Evolutionary conservation across 2,797 vertebrate species (phyloP).

Genomic region (Darevskia mixta): DNA sequence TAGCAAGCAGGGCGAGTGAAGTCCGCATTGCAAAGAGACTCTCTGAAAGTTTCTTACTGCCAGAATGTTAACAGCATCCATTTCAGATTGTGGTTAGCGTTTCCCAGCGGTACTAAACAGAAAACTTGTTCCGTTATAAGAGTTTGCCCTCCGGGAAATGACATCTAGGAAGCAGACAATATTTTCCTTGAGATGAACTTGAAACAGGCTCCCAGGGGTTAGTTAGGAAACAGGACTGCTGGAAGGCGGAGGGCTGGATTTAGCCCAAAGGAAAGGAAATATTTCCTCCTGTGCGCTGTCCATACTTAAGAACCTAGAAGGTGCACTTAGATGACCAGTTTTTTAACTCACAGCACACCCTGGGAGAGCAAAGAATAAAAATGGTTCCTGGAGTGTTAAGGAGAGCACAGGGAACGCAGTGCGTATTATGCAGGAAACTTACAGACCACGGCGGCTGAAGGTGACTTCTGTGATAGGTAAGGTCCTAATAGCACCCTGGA

Average conservation of each 20-base stretch:
- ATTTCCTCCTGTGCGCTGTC: background rate
- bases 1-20: background rate
- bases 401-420: background rate
- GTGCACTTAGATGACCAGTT: background rate
- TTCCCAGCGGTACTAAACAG: background rate
- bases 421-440: background rate
- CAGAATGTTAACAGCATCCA: background rate
- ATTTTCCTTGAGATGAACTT: background rate
- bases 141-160: background rate
- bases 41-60: background rate
- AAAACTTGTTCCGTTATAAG: background rate
- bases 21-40: background rate
- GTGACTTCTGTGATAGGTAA: slow-evolving; percentile 48
- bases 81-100: background rate
- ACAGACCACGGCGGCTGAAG: background rate
- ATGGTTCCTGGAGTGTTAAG: background rate
- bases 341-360: background rate
- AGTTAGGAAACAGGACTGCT: background rate
- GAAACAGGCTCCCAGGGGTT: background rate
- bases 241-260: background rate
- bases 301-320: background rate
- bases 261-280: background rate
- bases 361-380: background rate
- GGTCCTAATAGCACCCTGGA: slow-evolving; percentile 31
- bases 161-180: background rate